Conservation (phyloP, 2,113 vertebrate genomes). For the Nothobranchius kuhntae region DNA sequence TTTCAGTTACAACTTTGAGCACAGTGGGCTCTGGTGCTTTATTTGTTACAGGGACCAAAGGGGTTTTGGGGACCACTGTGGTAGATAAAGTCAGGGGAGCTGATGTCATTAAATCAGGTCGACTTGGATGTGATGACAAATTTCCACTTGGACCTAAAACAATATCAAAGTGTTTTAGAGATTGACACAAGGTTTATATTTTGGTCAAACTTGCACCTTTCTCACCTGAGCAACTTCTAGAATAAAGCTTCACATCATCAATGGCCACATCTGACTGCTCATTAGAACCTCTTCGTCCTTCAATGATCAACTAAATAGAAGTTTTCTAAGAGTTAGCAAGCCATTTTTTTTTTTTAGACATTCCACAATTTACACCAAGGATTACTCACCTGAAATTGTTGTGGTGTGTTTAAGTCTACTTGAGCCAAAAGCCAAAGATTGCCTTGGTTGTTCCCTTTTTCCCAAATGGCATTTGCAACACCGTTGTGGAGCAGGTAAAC, state of each 20-base stretch:
- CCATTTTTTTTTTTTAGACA: too few species aligned
- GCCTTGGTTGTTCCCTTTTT: constrained; percentile 68
- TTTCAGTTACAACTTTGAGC: neutral
- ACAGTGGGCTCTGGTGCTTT: neutral
- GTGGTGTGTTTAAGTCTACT: constrained; percentile 63
- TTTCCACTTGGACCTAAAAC: too few species aligned
- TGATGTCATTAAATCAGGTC: too few species aligned
- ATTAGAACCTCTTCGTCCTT: neutral
- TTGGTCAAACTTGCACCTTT: too few species aligned
- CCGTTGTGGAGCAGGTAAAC: constrained; percentile 69
- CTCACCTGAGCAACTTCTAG: too few species aligned
- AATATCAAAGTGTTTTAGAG: too few species aligned
- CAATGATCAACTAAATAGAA: neutral
- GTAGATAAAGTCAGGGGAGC: neutral
- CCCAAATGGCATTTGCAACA: constrained; percentile 35
- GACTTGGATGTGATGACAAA: too few species aligned
- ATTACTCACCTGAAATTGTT: constrained; percentile 59
- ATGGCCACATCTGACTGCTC: neutral
- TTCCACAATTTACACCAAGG: too few species aligned
- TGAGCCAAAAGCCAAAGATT: constrained; percentile 72
- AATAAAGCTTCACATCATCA: too few species aligned
- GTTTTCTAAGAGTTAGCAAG: too few species aligned
- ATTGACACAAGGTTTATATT: too few species aligned
- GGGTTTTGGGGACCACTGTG: constrained; percentile 6
- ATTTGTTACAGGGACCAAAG: neutral